Percentiles rank a stretch among this genome's conserved stretches.
Conservation (phyloP, 2,113 vertebrate genomes). For the Camelus dromedarius region DNA sequence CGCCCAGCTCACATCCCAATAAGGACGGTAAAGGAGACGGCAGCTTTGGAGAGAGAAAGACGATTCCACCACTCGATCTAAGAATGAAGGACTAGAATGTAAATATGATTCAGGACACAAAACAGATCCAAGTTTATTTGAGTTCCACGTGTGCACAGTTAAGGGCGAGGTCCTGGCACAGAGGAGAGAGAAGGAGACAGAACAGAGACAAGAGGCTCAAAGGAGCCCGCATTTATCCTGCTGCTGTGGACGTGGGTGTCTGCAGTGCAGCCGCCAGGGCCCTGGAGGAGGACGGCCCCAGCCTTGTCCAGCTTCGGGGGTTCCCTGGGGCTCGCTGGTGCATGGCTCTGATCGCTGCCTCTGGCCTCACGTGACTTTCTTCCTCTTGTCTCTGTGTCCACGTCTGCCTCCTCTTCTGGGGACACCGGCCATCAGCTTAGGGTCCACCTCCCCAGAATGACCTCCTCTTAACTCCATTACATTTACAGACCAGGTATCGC, state of each 20-base stretch:
- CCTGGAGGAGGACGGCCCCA: fast-evolving
- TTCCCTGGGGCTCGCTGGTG: background rate
- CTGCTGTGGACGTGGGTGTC: background rate
- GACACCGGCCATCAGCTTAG: background rate
- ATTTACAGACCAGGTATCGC: background rate
- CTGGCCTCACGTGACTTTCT: background rate
- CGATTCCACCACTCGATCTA: background rate
- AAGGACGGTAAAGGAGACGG: background rate
- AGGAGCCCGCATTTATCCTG: background rate
- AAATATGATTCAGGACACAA: background rate
- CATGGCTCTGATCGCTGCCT: background rate
- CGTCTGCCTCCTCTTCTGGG: background rate
- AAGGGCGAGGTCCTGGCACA: no score
- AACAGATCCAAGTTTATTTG: background rate
- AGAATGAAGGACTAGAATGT: background rate
- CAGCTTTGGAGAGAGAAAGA: background rate
- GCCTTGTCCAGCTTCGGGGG: no score
- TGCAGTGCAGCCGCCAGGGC: background rate
- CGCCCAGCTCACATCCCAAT: no score
- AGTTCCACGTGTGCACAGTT: background rate
- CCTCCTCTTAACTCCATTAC: background rate
- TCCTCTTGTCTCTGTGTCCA: background rate
- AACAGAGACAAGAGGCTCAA: no score
- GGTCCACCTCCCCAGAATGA: background rate
- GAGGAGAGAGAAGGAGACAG: background rate